These are phyloP conservation scores for Pipistrellus kuhlii DNA, from an alignment of 2,797 vertebrate genomes.

Conservation along the genomic window DNA sequence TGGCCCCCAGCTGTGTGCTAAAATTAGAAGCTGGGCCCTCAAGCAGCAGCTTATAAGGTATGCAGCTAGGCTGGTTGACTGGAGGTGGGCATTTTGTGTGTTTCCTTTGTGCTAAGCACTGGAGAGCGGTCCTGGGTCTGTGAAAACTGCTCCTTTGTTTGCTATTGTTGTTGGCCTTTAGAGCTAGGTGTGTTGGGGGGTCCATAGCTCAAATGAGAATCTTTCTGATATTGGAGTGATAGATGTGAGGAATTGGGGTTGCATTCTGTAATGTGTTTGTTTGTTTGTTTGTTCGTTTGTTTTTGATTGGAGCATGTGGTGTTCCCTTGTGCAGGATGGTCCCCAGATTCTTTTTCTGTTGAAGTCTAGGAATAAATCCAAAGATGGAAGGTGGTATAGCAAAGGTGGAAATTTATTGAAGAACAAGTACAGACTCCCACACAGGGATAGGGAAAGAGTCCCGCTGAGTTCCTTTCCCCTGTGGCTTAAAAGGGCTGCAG, in stretches of 20 bases:
- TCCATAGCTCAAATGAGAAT: neutral
- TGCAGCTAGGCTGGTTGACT: neutral
- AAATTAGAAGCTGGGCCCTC: neutral
- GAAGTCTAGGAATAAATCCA: no score
- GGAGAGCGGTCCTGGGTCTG: neutral
- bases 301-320: no score
- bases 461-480: no score
- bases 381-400: no score
- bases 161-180: neutral
- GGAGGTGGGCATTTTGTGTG: neutral
- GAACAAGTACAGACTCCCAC: no score
- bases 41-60: neutral
- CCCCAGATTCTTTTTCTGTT: no score
- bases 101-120: neutral
- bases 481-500: no score
- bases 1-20: neutral
- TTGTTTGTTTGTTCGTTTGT: no score
- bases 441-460: no score
- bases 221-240: neutral
- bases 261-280: neutral
- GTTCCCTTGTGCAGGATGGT: no score
- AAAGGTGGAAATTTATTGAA: no score
- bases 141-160: neutral
- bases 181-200: neutral
- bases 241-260: neutral